Base-by-base conservation (phyloP, 2,797 vertebrate species). In the Chaetodon trifasciatus region DNA sequence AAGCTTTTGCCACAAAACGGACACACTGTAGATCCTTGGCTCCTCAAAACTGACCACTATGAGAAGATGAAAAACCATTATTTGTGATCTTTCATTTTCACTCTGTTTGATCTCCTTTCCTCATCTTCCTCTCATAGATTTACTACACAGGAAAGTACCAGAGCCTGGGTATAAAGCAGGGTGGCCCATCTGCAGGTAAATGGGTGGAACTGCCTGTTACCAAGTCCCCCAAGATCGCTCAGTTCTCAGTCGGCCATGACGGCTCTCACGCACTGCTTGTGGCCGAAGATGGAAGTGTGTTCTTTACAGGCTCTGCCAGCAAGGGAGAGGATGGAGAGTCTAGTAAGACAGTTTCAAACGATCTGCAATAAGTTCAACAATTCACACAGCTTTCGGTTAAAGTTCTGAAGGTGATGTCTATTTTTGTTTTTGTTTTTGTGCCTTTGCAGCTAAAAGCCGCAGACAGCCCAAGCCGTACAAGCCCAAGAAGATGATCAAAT, bases 61-160 rank as follows among this genome's bases (percentile, higher is more conserved):
- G 19, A 55, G 7, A 28, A 10, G 28, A 32, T 32, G 28, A 32
- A 32, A 32, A 32, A 46, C 16, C 13, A 12, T 4, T 37, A 28
- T 23, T 32, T 15, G 39, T 46, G 1, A 49, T 37, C 5, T 47
- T 21, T 66, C 39, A 49, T 44, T 2, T 35, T 5, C 5, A 60
- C 65, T 24, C 16, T 15, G 4, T 52, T 80, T 70, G 0, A 71
- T 32, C n/a, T 23, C 49, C 17, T 58, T 28, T 39, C 11, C 13
- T 49, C 3, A 12, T 61, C 32, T 32, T 74, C 13, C 21, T 64
- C 21, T 86, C 39, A 74, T 93, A 99, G 98, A 96, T 99, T 83
- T 99, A 99, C 95, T 99, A 99, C 83, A 99, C 98, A 76, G 98
- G 98, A 75, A 99, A 99, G 88, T 99, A 99, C 87, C 98, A 99